Evolutionary conservation across 2,888 invertebrate species (phyloP).

Genomic region (Aleiodes leptofemur): DNA sequence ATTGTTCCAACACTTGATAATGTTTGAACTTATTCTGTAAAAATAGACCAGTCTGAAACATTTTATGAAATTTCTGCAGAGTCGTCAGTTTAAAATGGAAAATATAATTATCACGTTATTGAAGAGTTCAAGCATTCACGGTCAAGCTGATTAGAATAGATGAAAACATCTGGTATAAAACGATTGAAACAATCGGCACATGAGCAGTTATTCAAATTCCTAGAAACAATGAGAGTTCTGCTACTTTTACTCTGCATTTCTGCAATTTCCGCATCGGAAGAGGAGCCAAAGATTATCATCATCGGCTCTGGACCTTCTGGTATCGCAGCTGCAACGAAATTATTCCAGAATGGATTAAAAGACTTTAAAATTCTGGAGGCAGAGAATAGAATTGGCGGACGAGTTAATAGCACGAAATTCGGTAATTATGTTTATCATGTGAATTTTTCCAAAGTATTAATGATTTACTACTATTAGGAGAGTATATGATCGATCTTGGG

Average conservation of each 20-base stretch:
- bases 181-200: too few species aligned
- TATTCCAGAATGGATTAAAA: slow-evolving; percentile 74
- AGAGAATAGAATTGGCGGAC: slow-evolving; percentile 76
- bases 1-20: too few species aligned
- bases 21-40: too few species aligned
- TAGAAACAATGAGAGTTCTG: not conserved
- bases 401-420: slow-evolving; percentile 61
- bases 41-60: too few species aligned
- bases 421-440: not conserved
- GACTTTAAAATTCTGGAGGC: slow-evolving; percentile 76
- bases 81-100: too few species aligned
- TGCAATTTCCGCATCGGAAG: not conserved
- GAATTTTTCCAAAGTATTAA: not conserved
- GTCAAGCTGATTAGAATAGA: too few species aligned
- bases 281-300: slow-evolving; percentile 72
- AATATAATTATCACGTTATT: too few species aligned
- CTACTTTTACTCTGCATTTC: not conserved
- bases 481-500: slow-evolving; percentile 63
- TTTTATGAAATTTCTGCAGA: too few species aligned
- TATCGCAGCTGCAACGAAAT: slow-evolving; percentile 76
- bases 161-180: too few species aligned
- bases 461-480: slow-evolving; percentile 48
- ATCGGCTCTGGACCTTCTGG: slow-evolving; percentile 79
- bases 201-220: too few species aligned
- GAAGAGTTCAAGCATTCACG: too few species aligned